Conservation (phyloP, 2,888 invertebrate genomes). For the Patella depressa region DNA sequence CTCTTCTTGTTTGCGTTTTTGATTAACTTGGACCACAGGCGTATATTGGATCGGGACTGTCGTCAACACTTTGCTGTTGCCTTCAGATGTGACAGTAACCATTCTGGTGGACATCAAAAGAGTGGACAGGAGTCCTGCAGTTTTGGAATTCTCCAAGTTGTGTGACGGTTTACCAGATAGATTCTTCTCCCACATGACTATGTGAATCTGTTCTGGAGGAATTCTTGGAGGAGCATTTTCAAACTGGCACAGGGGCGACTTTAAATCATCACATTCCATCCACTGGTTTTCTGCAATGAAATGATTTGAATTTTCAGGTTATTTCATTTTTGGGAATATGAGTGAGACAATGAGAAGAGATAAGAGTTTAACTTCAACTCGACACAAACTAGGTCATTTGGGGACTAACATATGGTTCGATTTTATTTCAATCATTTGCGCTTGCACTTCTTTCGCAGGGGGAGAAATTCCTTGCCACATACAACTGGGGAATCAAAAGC, state of each 20-base stretch:
- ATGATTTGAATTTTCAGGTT: neutral
- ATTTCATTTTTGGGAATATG: neutral
- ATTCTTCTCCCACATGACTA: constrained; percentile 66
- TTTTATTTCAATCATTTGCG: too few species aligned
- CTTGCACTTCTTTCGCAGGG: too few species aligned
- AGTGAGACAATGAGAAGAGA: neutral
- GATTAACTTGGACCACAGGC: neutral
- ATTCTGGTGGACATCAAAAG: constrained; percentile 29
- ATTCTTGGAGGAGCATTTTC: constrained; percentile 44
- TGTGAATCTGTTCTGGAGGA: constrained; percentile 62
- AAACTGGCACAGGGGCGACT: constrained; percentile 53
- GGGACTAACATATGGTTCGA: too few species aligned
- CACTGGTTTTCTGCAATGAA: constrained; percentile 56
- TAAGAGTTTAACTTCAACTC: neutral
- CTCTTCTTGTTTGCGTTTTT: neutral
- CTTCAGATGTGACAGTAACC: neutral
- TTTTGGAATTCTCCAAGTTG: constrained; percentile 35
- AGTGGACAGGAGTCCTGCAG: constrained; percentile 35
- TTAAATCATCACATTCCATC: constrained; percentile 67
- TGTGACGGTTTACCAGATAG: constrained; percentile 29
- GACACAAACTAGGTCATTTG: too few species aligned
- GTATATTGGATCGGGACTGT: neutral
- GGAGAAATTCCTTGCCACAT: too few species aligned
- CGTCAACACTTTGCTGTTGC: neutral
- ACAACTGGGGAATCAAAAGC: too few species aligned